Base-by-base conservation (phyloP, 2,113 vertebrate genomes). In the Asarcornis scutulata region DNA sequence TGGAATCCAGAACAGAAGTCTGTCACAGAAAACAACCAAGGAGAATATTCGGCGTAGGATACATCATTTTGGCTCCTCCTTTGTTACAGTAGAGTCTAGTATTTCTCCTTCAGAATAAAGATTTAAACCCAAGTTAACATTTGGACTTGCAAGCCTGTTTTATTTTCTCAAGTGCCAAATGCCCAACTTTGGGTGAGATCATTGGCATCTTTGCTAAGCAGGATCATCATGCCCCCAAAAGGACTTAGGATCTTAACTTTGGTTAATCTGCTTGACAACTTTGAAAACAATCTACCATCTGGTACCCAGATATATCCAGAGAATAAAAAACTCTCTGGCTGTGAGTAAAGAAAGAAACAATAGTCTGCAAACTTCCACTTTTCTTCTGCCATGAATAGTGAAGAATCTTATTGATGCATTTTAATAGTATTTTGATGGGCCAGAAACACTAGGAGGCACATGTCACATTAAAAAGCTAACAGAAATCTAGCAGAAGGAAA, bases 181-280 rank as follows among this genome's bases (percentile, higher is more conserved):
- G 67, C 42, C 48, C 53, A 56, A 38, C 62, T 91, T 68, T 60
- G 71, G n/a, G 58, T 93, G 63, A 91, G 63, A 87, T 76, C 92
- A 48, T 40, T 79, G 74, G 25, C 66, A 44, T 73, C 71, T 86
- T 23, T 72, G 42, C 77, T 91, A 53, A 85, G 75, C 31, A 94
- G 63, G 88, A 89, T 79, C 89, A 82, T 71, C 46, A 42, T 74
- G n/a, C 11, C 42, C 55, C 56, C 36, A 68, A 56, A 91, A 0
- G 3, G 91, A 81, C 91, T 94, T 88, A 72, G 73, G 88, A 86
- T 74, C 77, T 90, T 91, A 86, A 71, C 79, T 93, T 88, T 69
- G 75, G 31, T 78, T 93, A 80, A 90, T 93, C 91, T 93, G 46
- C 88, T 85, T 88, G 90, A 86, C 80, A 94, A 88, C 68, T 18